A percentile compares a stretch with the other conserved stretches of the same genome.
Evolutionary conservation across 2,888 invertebrate genomes (phyloP).

Genomic region (Thereva nobilitata): DNA sequence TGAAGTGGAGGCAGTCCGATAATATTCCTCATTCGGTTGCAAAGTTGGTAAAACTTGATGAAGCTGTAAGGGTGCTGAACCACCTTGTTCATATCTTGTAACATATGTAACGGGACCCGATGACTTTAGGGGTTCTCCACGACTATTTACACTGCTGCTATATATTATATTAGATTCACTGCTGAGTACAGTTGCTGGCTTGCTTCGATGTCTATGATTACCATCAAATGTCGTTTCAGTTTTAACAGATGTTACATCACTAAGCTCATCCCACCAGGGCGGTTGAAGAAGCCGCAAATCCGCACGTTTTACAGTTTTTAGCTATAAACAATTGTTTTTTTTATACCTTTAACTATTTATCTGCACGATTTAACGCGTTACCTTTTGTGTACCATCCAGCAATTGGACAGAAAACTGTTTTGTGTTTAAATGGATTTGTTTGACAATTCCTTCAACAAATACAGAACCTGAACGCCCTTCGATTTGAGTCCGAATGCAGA

Average conservation of each 20-base stretch:
- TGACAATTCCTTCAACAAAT: slow-evolving; percentile 84
- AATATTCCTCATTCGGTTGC: slow-evolving; percentile 59
- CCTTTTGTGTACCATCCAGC: slow-evolving; percentile 57
- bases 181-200: slow-evolving; percentile 15
- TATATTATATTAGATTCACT: slow-evolving; percentile 40
- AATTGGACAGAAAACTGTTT: slow-evolving; percentile 71
- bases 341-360: neutral
- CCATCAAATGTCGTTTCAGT: slow-evolving; percentile 24
- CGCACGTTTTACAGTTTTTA: slow-evolving; percentile 76
- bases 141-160: slow-evolving; percentile 29
- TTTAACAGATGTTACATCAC: slow-evolving; percentile 60
- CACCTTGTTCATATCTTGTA: slow-evolving; percentile 50
- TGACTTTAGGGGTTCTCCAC: slow-evolving; percentile 31
- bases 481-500: slow-evolving; percentile 73
- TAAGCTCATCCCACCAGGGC: slow-evolving; percentile 96
- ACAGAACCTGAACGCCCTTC: slow-evolving; percentile 70
- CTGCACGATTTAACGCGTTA: slow-evolving; percentile 5
- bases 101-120: slow-evolving; percentile 32
- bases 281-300: slow-evolving; percentile 88
- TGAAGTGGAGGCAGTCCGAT: slow-evolving; percentile 64
- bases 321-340: slow-evolving; percentile 40
- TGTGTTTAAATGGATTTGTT: slow-evolving; percentile 68
- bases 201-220: slow-evolving; percentile 16
- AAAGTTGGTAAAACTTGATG: slow-evolving; percentile 56
- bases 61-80: slow-evolving; percentile 49